Base-by-base conservation (phyloP, 2,797 vertebrate genomes). In the Myiotriccus ornatus region DNA sequence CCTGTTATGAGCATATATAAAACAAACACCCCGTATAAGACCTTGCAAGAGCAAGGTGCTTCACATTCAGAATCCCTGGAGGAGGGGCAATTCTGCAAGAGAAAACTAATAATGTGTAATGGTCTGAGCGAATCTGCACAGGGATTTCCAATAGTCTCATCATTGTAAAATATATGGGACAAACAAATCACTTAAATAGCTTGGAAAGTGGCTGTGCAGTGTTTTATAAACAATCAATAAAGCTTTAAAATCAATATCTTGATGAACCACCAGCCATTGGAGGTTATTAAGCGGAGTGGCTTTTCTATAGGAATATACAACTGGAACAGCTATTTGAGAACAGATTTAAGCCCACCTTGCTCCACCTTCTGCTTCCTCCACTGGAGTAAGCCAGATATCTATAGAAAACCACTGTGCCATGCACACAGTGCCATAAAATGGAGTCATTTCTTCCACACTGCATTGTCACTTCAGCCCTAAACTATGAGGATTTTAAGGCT, bases 211-310 rank as follows among this genome's bases (percentile, higher is more conserved):
- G 91, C 92, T 94, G 70, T 84, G 80, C 85, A 90, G 84, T 96
- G 97, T 97, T 97, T 97, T 93, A 95, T 94, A 93, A 95, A 94
- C 90, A 96, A 96, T 98, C 97, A 63, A 97, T 98, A 97, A 96
- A 97, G 94, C 96, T 97, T 97, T 97, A 95, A 95, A 97, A 98
- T 97, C 97, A 97, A 95, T 97, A 92, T 77, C 86, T 92, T 96
- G 96, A 96, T 96, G 95, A 96, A 89, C 91, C 94, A 86, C 62
- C 47, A 77, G 73, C 74, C 46, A 87, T 64, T 94, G 95, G 69
- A 80, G 68, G 91, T 96, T 95, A 84, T 82, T 78, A 95, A 93
- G 62, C 44, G 67, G 60, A 95, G 39, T 62, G 32, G 81, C 49
- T 81, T 89, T 93, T 88, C 95, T 87, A 56, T 6, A 52, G 59